Evolutionary conservation across 2,888 invertebrate species (phyloP).

Genomic region (Chloroclysta siterata): DNA sequence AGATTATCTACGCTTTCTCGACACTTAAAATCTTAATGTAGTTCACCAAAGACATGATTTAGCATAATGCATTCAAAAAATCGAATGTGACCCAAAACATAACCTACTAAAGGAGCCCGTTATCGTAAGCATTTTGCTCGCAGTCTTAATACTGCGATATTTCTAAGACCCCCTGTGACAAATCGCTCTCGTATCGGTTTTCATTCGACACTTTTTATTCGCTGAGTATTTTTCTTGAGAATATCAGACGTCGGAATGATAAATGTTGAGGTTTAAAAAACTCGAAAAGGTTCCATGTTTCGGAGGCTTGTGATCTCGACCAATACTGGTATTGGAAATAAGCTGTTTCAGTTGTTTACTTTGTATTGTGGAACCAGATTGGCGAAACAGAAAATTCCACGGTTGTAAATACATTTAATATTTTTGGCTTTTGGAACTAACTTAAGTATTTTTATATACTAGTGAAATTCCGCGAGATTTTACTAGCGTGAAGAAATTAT

Average conservation of each 20-base stretch:
- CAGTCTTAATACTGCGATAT: constrained; percentile 38
- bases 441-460: neutral
- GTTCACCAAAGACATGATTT: constrained; percentile 29
- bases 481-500: too few species aligned
- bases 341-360: constrained; percentile 1
- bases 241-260: constrained; percentile 48
- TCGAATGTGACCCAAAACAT: constrained; percentile 21
- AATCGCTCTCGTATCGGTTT: constrained; percentile 58
- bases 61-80: constrained; percentile 30
- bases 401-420: constrained; percentile 1
- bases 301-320: constrained; percentile 9
- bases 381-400: neutral
- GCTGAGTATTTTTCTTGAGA: constrained; percentile 49
- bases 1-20: constrained; percentile 37
- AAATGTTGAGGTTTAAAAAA: constrained; percentile 45
- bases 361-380: constrained; percentile 10
- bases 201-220: constrained; percentile 55
- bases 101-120: constrained; percentile 23
- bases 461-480: too few species aligned
- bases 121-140: constrained; percentile 27
- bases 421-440: neutral
- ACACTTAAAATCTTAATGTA: constrained; percentile 26
- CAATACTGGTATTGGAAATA: constrained; percentile 6
- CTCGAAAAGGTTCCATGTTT: constrained; percentile 18
- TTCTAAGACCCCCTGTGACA: constrained; percentile 56